Evolutionary conservation across 2,888 invertebrate genomes (phyloP).

Genomic region (Lepidochrysops patricia): DNA sequence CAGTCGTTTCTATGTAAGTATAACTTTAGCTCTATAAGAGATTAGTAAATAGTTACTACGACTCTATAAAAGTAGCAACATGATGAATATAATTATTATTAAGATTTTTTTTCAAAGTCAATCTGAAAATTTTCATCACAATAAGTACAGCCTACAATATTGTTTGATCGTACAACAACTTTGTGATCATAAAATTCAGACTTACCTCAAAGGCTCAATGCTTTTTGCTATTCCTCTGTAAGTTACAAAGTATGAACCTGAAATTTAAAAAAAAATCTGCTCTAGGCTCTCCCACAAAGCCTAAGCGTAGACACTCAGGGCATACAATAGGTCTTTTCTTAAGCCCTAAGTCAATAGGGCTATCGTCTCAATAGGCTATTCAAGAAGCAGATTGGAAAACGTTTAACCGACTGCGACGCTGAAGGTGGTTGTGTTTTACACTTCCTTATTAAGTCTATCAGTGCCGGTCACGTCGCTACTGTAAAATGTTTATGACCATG

Average conservation of each 20-base stretch:
- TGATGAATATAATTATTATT: no score
- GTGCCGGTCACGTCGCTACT: neutral
- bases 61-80: no score
- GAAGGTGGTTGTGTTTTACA: neutral
- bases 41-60: no score
- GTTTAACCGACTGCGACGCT: neutral
- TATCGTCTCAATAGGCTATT: conserved; percentile 11
- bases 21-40: no score
- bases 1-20: no score
- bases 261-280: neutral
- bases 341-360: conserved; percentile 12
- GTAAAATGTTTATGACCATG: neutral
- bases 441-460: neutral
- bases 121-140: no score
- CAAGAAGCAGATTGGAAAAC: conserved; percentile 9
- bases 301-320: conserved; percentile 9
- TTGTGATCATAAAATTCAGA: no score
- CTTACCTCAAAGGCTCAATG: no score
- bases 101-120: no score
- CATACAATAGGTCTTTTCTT: conserved; percentile 11
- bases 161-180: no score
- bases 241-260: neutral
- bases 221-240: no score
- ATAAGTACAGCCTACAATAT: no score
- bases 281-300: neutral